Evolutionary conservation across 2,888 invertebrate genomes (phyloP), one percentile per base, ranked within the genome.

Genomic region (Ashinkailepas kermadecensis): DNA sequence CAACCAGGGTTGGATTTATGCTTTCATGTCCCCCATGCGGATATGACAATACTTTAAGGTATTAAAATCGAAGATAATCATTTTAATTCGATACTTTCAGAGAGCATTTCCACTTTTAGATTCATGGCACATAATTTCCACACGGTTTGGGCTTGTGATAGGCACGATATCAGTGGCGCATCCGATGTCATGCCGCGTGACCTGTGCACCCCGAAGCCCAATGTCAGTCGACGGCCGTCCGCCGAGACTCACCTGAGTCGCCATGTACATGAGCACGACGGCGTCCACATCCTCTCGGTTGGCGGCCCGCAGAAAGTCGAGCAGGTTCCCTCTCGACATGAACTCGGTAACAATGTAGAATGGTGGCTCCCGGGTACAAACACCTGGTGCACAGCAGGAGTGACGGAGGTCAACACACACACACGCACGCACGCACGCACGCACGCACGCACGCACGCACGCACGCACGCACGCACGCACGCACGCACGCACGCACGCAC

Each of bases 301-400:
- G 83, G 93, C 94, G 85, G 93, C 93, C 81, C 99, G 91, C 85
- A 99, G 89, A 88, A 96, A 99, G 89, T 99, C 99, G 83, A 99
- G 90, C 85, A 99, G 90, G 89, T 99, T 99, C 82, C 99, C 99
- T 86, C 97, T 95, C 86, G 95, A 94, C 99, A 99, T 99, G 88
- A 98, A 99, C 90, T 99, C 99, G 23, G 99, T 99, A 86, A 99
- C 96, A 86, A 99, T 99, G 89, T 99, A 99, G 89, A 99, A 99
- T 9, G 99, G 99, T 18, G 99, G 97, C 89, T 99, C 99, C 82
- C 98, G 90, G 0, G 98, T 99, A 89, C 99, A 99, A 57, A 99
- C 99, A 84, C 98, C 89, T 79, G 79, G 2, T 10, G n/a, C n/a
- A 21, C 39, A 39, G 39, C 39, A 4, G 39, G 39, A 39, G 39